Percentiles rank a stretch among this genome's conserved stretches.
These are phyloP conservation scores for Astropecten irregularis DNA, from an alignment of 53 echinoderm and acorn worm species.

Conservation along the genomic window DNA sequence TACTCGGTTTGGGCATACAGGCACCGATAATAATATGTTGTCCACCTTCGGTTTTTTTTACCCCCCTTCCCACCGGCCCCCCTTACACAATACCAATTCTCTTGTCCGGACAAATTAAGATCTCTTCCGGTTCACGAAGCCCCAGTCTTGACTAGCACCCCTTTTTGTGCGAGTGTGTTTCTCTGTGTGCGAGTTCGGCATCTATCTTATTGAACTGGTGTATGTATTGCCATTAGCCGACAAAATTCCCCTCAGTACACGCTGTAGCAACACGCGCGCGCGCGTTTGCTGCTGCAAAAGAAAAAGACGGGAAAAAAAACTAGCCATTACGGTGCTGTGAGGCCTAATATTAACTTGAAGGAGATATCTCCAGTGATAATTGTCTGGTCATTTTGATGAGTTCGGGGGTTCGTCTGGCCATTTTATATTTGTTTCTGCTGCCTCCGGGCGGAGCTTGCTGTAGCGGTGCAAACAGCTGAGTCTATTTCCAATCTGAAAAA, in stretches of 20 bases:
- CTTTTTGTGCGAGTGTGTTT: too few species aligned
- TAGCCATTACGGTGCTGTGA: not conserved
- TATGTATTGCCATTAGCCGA: too few species aligned
- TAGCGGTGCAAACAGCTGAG: slow-evolving; percentile 21
- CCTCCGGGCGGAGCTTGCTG: slow-evolving; percentile 6
- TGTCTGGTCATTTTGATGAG: slow-evolving; percentile 51
- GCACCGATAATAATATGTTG: not conserved
- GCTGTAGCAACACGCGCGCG: too few species aligned
- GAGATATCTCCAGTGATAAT: slow-evolving; percentile 5
- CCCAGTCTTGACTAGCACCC: slow-evolving; percentile 33
- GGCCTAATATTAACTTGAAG: not conserved
- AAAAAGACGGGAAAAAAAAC: not conserved
- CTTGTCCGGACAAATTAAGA: slow-evolving; percentile 50
- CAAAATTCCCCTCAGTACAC: too few species aligned
- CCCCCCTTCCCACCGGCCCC: slow-evolving; percentile 4
- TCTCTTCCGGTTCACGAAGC: slow-evolving; percentile 53
- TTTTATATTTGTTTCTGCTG: not conserved
- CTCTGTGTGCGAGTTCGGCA: too few species aligned
- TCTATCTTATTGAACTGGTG: too few species aligned
- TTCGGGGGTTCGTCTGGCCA: not conserved
- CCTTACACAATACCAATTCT: slow-evolving; percentile 3
- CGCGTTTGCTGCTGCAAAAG: too few species aligned
- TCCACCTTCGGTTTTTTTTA: too few species aligned
- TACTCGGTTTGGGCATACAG: not conserved
- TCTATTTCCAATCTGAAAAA: too few species aligned